Percentiles rank a stretch among this genome's conserved stretches.
Conservation (phyloP, 23 tunicate genomes). For the Trididemnum clinides region DNA sequence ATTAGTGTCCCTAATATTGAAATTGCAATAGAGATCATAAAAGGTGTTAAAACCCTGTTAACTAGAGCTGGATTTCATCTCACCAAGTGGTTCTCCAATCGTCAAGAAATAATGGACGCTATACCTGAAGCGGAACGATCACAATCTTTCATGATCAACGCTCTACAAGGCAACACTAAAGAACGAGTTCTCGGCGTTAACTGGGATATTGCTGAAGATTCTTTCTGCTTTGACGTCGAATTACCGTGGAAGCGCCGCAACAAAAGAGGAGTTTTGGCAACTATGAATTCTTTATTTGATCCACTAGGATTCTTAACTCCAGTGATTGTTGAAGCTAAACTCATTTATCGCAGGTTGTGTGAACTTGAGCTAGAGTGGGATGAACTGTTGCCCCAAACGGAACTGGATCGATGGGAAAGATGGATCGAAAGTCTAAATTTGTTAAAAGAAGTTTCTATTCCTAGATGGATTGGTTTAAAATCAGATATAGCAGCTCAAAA, state of each 20-base stretch:
- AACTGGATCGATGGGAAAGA: not conserved
- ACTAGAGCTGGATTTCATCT: not conserved
- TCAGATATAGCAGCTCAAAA: not conserved
- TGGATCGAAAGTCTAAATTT: not conserved
- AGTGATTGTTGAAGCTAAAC: slow-evolving; percentile 1
- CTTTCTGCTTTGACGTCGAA: not conserved
- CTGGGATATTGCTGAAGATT: slow-evolving; percentile 18
- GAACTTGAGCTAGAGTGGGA: not conserved
- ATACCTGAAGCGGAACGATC: not conserved
- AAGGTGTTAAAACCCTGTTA: not conserved
- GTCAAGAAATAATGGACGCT: not conserved
- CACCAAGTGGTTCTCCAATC: not conserved
- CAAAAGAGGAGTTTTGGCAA: slow-evolving; percentile 7
- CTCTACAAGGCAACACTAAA: not conserved
- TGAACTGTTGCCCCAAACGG: not conserved
- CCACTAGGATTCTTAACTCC: not conserved
- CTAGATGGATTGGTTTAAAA: not conserved
- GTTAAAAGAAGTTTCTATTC: not conserved
- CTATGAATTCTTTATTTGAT: slow-evolving; percentile 6
- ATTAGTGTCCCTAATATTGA: not conserved
- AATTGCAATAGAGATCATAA: no score
- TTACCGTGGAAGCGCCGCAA: slow-evolving; percentile 19
- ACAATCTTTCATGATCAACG: no score
- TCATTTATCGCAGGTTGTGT: not conserved
- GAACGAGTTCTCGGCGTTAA: slow-evolving; percentile 45